These are phyloP conservation scores for Luffia ferchaultella DNA, from an alignment of 2,888 invertebrate species.

Conservation along the genomic window DNA sequence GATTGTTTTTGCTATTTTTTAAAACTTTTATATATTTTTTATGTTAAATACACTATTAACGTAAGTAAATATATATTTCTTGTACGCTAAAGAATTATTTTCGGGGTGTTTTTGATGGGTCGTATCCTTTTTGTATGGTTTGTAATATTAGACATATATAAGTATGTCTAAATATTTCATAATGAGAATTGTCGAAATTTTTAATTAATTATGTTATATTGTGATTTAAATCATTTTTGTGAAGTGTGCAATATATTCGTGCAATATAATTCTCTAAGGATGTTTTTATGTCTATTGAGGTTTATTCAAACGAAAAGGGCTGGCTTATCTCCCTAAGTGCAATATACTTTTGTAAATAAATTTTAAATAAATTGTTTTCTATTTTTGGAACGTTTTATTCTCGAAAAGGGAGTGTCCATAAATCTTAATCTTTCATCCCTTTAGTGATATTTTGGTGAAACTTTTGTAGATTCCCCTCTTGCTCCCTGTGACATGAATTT, in stretches of 20 bases:
- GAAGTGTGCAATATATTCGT: background rate
- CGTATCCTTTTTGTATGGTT: background rate
- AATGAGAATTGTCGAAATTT: background rate
- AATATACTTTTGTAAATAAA: background rate
- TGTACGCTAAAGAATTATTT: background rate
- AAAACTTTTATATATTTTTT: background rate
- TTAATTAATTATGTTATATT: background rate
- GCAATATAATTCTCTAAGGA: no score
- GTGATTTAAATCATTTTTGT: background rate
- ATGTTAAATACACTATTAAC: background rate
- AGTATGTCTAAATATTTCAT: background rate
- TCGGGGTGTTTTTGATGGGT: background rate
- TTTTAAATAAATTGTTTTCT: background rate
- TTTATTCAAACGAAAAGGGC: background rate
- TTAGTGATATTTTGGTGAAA: no score
- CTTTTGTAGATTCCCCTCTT: no score
- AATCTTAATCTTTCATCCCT: no score
- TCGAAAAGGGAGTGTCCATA: no score
- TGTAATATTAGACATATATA: background rate
- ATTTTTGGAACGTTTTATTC: background rate
- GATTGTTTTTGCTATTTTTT: background rate
- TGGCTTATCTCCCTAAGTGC: background rate
- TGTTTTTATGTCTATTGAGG: background rate
- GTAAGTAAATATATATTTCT: background rate
- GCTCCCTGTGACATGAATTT: no score